Percentiles rank a stretch among this genome's conserved stretches.
phyloP scores from a whole-genome alignment of 2,888 invertebrate genomes.

The Pandemis corylana region DNA sequence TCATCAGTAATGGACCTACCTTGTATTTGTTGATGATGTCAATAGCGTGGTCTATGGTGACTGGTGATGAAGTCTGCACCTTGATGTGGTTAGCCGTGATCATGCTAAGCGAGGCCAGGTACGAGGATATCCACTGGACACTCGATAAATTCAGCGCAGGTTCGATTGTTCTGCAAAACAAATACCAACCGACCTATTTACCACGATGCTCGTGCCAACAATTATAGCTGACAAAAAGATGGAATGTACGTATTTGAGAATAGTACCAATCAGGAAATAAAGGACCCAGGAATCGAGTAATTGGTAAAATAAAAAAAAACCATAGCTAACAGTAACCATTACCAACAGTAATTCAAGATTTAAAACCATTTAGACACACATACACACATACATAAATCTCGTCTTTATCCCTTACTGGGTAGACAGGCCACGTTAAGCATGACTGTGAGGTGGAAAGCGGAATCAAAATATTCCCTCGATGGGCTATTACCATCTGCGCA shows the following conservation, averaged over 20 bases:
- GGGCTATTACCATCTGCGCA: too few species aligned
- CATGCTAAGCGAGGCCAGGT: constrained; percentile 51
- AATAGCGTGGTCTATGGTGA: constrained; percentile 60
- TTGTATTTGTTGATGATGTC: constrained; percentile 71
- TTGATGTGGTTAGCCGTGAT: constrained; percentile 54
- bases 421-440: neutral
- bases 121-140: constrained; percentile 67
- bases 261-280: neutral
- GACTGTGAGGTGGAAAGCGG: neutral
- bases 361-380: too few species aligned
- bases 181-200: neutral
- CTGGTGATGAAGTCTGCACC: constrained; percentile 61
- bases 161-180: constrained; percentile 39
- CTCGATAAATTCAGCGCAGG: constrained; percentile 58
- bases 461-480: too few species aligned
- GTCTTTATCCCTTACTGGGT: too few species aligned
- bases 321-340: neutral
- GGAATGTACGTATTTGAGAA: too few species aligned
- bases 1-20: constrained; percentile 50
- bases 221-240: too few species aligned
- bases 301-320: too few species aligned
- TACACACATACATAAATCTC: too few species aligned
- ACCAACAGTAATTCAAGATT: too few species aligned
- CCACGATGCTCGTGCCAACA: too few species aligned
- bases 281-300: too few species aligned